These are phyloP conservation scores for Sisyra terminalis DNA, from an alignment of 2,888 invertebrate species.

Conservation along the genomic window DNA sequence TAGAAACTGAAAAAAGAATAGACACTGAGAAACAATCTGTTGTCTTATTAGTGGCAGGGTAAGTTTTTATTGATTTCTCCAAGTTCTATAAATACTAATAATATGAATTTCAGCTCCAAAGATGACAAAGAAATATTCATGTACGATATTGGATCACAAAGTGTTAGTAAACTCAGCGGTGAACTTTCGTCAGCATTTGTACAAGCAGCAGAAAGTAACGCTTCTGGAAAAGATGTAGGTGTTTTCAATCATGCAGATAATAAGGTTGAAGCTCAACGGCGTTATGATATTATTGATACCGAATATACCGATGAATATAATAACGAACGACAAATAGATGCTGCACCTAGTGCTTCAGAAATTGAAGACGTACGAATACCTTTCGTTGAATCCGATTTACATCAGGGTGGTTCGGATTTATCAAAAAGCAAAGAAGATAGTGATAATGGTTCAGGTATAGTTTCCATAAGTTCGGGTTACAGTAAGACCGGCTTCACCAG, in stretches of 20 bases:
- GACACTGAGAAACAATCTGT: slow-evolving; percentile 64
- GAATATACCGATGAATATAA: too few species aligned
- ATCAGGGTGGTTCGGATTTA: too few species aligned
- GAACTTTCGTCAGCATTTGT: slow-evolving; percentile 73
- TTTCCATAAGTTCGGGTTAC: slow-evolving; percentile 17
- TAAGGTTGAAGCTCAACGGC: too few species aligned
- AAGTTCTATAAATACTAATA: slow-evolving; percentile 4
- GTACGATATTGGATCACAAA: slow-evolving; percentile 62
- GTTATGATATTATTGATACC: too few species aligned
- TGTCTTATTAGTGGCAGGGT: slow-evolving; percentile 67
- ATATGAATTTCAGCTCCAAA: slow-evolving; percentile 12
- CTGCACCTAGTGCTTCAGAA: too few species aligned
- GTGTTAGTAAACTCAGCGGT: slow-evolving; percentile 61
- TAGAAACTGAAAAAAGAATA: slow-evolving; percentile 59
- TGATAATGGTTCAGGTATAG: slow-evolving; percentile 4
- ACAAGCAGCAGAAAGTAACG: slow-evolving; percentile 74
- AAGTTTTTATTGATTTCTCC: slow-evolving; percentile 25
- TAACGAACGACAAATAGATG: too few species aligned
- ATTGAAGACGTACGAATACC: too few species aligned
- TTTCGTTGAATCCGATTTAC: too few species aligned
- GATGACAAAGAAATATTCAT: slow-evolving; percentile 67
- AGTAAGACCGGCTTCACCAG: slow-evolving; percentile 18
- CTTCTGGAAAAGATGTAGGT: slow-evolving; percentile 18
- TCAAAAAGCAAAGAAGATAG: too few species aligned
- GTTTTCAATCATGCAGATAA: too few species aligned